Conservation (phyloP, 2,113 vertebrate genomes). For the Notechis scutatus region DNA sequence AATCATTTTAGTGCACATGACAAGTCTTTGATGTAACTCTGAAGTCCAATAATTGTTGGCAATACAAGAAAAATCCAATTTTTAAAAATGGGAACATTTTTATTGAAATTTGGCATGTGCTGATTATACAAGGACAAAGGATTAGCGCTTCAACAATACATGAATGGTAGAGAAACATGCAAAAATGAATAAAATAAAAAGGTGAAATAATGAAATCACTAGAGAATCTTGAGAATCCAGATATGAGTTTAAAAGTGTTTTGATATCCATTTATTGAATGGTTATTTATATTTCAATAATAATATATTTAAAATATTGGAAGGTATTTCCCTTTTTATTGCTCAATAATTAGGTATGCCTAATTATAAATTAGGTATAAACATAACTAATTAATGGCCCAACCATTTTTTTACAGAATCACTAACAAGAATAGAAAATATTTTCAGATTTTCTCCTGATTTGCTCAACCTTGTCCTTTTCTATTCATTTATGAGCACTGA, state of each 20-base stretch:
- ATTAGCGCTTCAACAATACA: not conserved
- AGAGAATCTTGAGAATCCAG: not conserved
- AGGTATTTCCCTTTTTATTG: not conserved
- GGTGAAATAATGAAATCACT: not conserved
- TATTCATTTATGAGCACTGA: slow-evolving; percentile 7
- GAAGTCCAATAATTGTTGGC: not conserved
- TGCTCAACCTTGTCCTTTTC: not conserved
- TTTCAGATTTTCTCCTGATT: not conserved
- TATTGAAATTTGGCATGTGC: not conserved
- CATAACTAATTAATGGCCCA: not conserved
- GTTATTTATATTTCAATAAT: not conserved
- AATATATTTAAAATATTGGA: not conserved
- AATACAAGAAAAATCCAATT: not conserved
- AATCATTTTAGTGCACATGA: not conserved
- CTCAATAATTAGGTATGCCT: not conserved
- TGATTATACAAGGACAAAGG: not conserved
- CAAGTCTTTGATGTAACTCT: not conserved
- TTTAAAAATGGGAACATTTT: not conserved
- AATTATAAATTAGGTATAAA: not conserved
- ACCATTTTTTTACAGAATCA: not conserved
- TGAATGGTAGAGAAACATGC: not conserved
- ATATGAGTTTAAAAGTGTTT: not conserved
- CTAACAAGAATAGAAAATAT: not conserved
- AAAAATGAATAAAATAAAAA: not conserved
- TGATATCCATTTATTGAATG: not conserved